A percentile compares a stretch with the other conserved stretches of the same genome.
These are phyloP conservation scores for Harpalus rubripes DNA, from an alignment of 2,888 invertebrate species.

Conservation along the genomic window DNA sequence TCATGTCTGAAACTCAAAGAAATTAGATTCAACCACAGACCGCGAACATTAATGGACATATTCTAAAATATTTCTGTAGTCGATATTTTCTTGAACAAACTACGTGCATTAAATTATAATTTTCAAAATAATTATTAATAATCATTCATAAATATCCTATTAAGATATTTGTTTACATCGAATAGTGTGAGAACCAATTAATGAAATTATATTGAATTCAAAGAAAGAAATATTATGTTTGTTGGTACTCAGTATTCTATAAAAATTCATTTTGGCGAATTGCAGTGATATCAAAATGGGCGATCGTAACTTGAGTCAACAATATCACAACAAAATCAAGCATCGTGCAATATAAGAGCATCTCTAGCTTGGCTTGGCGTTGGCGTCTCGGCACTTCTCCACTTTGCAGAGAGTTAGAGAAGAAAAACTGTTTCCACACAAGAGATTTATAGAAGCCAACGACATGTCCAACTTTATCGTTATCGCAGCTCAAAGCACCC, in stretches of 20 bases:
- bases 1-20: too few relatives aligned
- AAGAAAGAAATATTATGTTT: not conserved
- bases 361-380: conserved; percentile 4
- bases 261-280: not conserved
- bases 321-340: conserved; percentile 20
- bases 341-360: conserved; percentile 15
- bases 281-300: not conserved
- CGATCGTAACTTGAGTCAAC: conserved; percentile 5
- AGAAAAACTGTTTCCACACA: conserved; percentile 61
- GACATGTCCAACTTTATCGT: conserved; percentile 63
- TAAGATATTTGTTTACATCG: too few relatives aligned
- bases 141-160: too few relatives aligned
- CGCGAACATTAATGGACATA: too few relatives aligned
- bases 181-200: too few relatives aligned
- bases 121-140: too few relatives aligned
- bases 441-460: conserved; percentile 60
- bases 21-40: too few relatives aligned
- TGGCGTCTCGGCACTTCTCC: conserved; percentile 26
- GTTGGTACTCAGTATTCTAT: not conserved
- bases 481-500: conserved; percentile 35
- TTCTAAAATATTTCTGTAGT: too few relatives aligned
- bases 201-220: too few relatives aligned
- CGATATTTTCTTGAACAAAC: too few relatives aligned
- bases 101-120: too few relatives aligned
- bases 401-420: conserved; percentile 54